These are phyloP conservation scores for Cariama cristata DNA, from an alignment of 2,113 vertebrate species.

Conservation along the genomic window DNA sequence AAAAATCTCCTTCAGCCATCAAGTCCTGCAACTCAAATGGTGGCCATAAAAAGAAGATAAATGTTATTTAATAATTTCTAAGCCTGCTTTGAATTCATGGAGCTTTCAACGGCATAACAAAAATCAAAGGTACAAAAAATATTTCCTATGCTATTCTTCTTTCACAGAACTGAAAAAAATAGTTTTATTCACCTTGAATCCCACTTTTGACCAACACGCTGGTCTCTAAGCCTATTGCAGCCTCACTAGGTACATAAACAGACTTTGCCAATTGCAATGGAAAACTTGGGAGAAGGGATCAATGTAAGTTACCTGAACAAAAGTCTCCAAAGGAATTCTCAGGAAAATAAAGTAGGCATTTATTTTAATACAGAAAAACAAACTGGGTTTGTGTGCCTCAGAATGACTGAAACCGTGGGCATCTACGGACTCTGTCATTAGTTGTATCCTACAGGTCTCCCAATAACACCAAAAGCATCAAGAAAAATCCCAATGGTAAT, in stretches of 20 bases:
- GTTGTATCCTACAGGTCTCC: neutral
- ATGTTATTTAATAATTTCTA: neutral
- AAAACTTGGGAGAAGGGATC: neutral
- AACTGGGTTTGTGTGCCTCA: neutral
- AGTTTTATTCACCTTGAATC: neutral
- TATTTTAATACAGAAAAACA: neutral
- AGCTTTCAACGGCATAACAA: neutral
- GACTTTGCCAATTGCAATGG: neutral
- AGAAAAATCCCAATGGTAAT: neutral
- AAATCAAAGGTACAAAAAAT: neutral
- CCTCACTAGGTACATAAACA: neutral
- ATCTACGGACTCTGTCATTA: neutral
- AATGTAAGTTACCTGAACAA: neutral
- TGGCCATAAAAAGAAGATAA: neutral
- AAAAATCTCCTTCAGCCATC: neutral
- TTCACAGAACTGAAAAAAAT: neutral
- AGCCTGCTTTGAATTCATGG: neutral
- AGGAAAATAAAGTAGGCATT: neutral
- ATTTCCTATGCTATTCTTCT: neutral
- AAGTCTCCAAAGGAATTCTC: neutral
- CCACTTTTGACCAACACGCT: neutral
- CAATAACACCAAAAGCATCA: neutral
- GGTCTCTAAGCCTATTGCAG: neutral
- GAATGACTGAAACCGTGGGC: neutral
- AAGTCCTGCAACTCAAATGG: neutral